Percentiles rank a stretch among this genome's conserved stretches.
Conservation (phyloP, 1,140 invertebrate genomes). For the Drosophila eugracilis region DNA sequence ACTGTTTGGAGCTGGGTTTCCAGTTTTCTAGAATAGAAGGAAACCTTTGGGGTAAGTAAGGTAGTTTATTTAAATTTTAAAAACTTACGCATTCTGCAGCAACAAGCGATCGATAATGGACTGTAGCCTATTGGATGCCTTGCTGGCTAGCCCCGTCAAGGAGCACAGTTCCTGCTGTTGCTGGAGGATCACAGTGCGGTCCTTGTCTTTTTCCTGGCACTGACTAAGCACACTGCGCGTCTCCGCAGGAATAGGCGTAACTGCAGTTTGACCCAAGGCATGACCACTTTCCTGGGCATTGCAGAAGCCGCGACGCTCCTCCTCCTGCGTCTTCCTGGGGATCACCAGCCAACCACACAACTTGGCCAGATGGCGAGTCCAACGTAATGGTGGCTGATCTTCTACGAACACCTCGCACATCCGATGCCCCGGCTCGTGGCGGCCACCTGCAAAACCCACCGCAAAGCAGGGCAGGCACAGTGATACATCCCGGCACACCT, state of each 20-base stretch:
- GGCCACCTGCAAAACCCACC: constrained; percentile 49
- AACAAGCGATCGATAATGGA: constrained; percentile 75
- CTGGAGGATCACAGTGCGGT: constrained; percentile 19
- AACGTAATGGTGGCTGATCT: constrained; percentile 64
- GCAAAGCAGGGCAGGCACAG: constrained; percentile 79
- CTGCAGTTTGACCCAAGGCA: constrained; percentile 8
- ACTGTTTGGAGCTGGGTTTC: constrained; percentile 66
- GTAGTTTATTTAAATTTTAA: too few species aligned
- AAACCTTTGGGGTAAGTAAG: too few species aligned
- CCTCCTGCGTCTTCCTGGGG: constrained; percentile 60
- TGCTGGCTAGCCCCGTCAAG: constrained; percentile 68
- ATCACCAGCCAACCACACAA: constrained; percentile 57
- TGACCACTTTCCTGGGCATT: constrained; percentile 59
- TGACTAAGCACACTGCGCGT: constrained; percentile 48
- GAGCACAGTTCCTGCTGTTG: constrained; percentile 60
- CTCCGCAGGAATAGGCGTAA: constrained; percentile 60
- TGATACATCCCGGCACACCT: constrained; percentile 73
- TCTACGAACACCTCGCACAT: constrained; percentile 81
- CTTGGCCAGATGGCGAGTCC: constrained; percentile 63
- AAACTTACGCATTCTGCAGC: constrained; percentile 70
- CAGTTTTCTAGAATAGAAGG: constrained; percentile 53
- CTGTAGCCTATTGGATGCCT: constrained; percentile 68
- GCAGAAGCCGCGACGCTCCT: constrained; percentile 72
- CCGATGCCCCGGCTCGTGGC: constrained; percentile 69
- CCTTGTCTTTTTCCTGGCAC: constrained; percentile 18